Evolutionary conservation across 2,113 vertebrate genomes (phyloP).

Genomic region (Aplodontia rufa): DNA sequence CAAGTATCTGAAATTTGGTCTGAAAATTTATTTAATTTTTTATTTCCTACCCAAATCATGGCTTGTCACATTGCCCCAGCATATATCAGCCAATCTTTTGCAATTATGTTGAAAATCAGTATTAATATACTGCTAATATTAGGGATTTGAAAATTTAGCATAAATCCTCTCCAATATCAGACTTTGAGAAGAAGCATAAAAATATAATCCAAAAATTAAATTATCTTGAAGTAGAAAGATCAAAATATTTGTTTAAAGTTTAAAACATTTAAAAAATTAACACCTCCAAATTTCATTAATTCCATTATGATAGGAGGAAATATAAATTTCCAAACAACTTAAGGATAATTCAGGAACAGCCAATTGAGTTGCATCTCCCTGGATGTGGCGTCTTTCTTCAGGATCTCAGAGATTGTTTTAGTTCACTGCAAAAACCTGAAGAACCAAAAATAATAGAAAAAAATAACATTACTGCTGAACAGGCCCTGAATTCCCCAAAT

Average conservation of each 20-base stretch:
- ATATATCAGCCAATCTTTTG: neutral
- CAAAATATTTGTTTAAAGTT: neutral
- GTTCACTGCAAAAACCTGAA: neutral
- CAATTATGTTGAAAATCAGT: neutral
- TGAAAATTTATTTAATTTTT: neutral
- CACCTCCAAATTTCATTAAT: neutral
- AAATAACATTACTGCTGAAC: neutral
- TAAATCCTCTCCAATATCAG: neutral
- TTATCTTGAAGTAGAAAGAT: neutral
- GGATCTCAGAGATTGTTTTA: neutral
- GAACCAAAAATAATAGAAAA: neutral
- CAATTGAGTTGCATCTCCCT: neutral
- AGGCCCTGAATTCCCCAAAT: neutral
- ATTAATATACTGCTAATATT: neutral
- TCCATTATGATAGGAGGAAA: neutral
- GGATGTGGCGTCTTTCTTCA: neutral
- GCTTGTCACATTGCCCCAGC: neutral
- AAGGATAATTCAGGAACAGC: neutral
- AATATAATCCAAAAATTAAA: neutral
- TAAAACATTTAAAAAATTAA: neutral
- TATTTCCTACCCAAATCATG: neutral
- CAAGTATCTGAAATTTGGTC: neutral
- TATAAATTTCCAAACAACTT: neutral
- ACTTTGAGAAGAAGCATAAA: neutral
- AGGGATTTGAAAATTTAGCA: neutral